A percentile compares a stretch with the other conserved stretches of the same genome.
Evolutionary conservation across 2,113 vertebrate genomes (phyloP).

Genomic region (Limanda limanda): DNA sequence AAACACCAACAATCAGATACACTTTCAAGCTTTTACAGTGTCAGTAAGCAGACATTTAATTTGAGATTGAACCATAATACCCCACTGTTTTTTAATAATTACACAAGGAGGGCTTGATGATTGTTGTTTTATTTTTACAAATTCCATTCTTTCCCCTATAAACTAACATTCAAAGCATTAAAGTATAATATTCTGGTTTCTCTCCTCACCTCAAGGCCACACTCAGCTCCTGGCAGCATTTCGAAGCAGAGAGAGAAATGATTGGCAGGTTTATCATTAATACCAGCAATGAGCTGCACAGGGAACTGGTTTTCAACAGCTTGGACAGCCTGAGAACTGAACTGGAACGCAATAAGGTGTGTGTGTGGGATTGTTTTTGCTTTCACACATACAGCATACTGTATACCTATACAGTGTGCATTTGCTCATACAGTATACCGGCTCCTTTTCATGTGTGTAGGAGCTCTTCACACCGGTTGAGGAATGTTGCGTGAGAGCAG

Average conservation of each 20-base stretch:
- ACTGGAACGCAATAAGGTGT: conserved; percentile 69
- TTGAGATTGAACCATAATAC: too few relatives aligned
- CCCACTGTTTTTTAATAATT: too few relatives aligned
- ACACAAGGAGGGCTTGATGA: too few relatives aligned
- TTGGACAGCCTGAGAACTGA: conserved; percentile 67
- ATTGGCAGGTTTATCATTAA: conserved; percentile 71
- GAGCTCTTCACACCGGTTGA: conserved; percentile 85
- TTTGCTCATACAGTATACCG: conserved; percentile 3
- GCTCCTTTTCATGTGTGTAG: conserved; percentile 71
- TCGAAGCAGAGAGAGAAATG: conserved; percentile 71
- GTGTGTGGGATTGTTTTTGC: conserved; percentile 38
- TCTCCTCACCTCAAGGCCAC: conserved; percentile 55
- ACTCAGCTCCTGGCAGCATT: conserved; percentile 70
- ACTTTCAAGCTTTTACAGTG: too few relatives aligned
- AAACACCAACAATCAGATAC: too few relatives aligned
- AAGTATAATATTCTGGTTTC: too few relatives aligned
- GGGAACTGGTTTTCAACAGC: conserved; percentile 71
- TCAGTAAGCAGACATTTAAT: too few relatives aligned
- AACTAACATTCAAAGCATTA: too few relatives aligned
- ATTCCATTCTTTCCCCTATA: too few relatives aligned
- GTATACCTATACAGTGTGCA: not conserved
- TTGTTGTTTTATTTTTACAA: too few relatives aligned
- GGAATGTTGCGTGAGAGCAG: conserved; percentile 82
- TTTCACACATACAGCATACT: not conserved
- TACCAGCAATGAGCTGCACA: conserved; percentile 62